Evolutionary conservation across 2,888 invertebrate genomes (phyloP).

Genomic region (Helleia helle): DNA sequence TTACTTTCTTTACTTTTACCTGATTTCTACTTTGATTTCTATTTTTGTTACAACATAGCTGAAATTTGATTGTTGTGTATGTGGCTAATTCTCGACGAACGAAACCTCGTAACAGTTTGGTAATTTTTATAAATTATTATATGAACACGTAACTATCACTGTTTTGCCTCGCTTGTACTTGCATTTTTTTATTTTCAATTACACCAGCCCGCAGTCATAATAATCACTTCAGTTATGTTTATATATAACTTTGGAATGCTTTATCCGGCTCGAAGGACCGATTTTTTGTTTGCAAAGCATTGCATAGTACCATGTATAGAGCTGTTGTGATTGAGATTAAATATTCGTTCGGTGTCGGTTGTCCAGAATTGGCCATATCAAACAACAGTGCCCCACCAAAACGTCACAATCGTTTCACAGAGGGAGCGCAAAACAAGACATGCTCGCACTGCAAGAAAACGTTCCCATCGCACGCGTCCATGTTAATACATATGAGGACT

Average conservation of each 20-base stretch:
- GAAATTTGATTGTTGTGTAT: conserved; percentile 65
- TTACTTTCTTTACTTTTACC: too few species aligned
- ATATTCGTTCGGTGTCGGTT: conserved; percentile 64
- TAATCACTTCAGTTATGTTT: conserved; percentile 69
- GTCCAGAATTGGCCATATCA: conserved; percentile 83
- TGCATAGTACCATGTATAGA: conserved; percentile 12
- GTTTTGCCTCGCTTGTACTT: conserved; percentile 14
- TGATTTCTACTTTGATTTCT: too few species aligned
- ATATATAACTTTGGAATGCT: conserved; percentile 31
- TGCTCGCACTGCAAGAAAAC: conserved; percentile 82
- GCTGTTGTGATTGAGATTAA: conserved; percentile 31
- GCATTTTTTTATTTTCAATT: conserved; percentile 16
- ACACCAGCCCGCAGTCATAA: conserved; percentile 43
- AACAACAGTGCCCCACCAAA: conserved; percentile 81
- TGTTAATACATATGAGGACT: conserved; percentile 84
- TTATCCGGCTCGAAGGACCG: conserved; percentile 27
- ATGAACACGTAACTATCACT: conserved; percentile 17
- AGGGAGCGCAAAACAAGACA: conserved; percentile 72
- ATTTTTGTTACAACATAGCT: conserved; percentile 63
- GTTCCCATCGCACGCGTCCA: conserved; percentile 85
- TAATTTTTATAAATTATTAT: conserved; percentile 6
- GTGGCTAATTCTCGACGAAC: conserved; percentile 68
- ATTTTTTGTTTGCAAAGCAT: conserved; percentile 20
- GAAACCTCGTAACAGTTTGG: conserved; percentile 26
- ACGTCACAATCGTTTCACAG: conserved; percentile 74